Evolutionary conservation across 2,113 vertebrate species (phyloP).

Genomic region (Corythornis cristatus): DNA sequence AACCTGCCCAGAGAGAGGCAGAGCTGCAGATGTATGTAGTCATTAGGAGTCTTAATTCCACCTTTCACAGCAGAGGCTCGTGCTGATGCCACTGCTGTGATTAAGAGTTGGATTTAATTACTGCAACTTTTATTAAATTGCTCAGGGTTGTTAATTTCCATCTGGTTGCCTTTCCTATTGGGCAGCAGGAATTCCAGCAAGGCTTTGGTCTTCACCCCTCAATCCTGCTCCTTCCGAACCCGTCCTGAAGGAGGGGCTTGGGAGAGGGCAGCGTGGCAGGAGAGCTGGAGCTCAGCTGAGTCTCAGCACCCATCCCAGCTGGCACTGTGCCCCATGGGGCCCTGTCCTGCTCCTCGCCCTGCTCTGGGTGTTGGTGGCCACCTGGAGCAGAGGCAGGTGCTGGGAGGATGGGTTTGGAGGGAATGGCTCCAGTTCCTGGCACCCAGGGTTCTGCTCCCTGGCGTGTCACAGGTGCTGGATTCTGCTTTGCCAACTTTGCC

Average conservation of each 20-base stretch:
- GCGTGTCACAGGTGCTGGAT: too few relatives aligned
- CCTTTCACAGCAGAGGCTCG: slow-evolving; percentile 4
- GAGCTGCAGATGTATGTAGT: not conserved
- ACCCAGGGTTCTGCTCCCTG: not conserved
- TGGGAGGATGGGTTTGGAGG: not conserved
- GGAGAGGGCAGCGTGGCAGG: not conserved
- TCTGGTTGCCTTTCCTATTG: not conserved
- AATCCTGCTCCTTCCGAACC: not conserved
- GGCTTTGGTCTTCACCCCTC: not conserved
- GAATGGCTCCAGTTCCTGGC: not conserved
- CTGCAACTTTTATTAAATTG: not conserved
- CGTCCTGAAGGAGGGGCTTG: not conserved
- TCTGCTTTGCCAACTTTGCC: too few relatives aligned
- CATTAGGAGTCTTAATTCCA: slow-evolving; percentile 29
- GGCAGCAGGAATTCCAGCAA: not conserved
- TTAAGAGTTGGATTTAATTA: slow-evolving; percentile 44
- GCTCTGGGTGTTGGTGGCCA: too few relatives aligned
- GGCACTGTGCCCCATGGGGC: too few relatives aligned
- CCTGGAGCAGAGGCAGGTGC: too few relatives aligned
- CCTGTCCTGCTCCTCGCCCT: not conserved
- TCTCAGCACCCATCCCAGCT: not conserved
- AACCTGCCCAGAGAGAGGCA: slow-evolving; percentile 1
- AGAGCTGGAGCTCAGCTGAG: not conserved
- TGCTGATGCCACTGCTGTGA: not conserved
- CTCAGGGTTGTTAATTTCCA: not conserved